Conservation (phyloP, 2,797 vertebrate species). For the Bufotes viridis region DNA sequence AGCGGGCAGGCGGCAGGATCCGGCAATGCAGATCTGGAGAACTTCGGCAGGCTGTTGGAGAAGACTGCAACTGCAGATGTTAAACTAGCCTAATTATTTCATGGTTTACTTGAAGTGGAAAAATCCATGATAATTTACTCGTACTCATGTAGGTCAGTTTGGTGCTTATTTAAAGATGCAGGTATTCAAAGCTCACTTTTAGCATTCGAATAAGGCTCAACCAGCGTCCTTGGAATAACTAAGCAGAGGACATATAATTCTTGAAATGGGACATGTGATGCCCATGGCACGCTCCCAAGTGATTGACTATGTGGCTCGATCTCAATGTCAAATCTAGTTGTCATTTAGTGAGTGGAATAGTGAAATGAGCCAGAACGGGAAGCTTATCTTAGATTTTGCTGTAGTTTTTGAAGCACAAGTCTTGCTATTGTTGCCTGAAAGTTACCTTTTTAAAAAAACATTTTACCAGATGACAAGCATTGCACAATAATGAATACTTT, state of each 20-base stretch:
- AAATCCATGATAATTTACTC: too few relatives aligned
- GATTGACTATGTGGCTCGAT: background rate
- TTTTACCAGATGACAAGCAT: background rate
- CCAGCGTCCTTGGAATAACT: background rate
- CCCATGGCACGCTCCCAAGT: background rate
- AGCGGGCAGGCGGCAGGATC: too few relatives aligned
- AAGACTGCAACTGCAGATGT: too few relatives aligned
- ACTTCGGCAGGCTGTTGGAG: too few relatives aligned
- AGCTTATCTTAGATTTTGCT: background rate
- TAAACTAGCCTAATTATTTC: too few relatives aligned
- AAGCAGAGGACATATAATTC: background rate
- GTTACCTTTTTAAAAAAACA: background rate
- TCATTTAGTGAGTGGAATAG: background rate
- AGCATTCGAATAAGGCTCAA: background rate
- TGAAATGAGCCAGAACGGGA: background rate
- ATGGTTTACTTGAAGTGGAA: too few relatives aligned
- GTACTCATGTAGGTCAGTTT: background rate
- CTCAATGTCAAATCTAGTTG: slow-evolving; percentile 4
- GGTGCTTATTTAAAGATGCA: slow-evolving; percentile 3
- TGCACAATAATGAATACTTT: background rate
- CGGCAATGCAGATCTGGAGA: too few relatives aligned
- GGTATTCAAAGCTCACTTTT: background rate
- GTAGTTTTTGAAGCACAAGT: background rate
- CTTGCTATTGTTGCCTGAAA: background rate
- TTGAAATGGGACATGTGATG: slow-evolving; percentile 1